Conservation (phyloP, 92 coral and sea anemone species). For the Montipora capitata region DNA sequence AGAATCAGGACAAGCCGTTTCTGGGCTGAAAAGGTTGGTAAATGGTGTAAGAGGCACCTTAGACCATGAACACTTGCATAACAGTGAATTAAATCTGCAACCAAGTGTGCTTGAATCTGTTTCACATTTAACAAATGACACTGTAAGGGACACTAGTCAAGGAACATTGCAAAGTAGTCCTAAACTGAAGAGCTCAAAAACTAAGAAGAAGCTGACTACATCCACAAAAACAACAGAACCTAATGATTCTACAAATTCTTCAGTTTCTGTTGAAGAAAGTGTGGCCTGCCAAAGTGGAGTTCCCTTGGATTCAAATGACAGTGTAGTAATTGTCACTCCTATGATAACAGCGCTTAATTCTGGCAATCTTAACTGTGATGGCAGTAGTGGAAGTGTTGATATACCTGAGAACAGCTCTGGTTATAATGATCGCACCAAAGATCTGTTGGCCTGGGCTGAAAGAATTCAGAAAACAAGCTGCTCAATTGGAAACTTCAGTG, state of each 20-base stretch:
- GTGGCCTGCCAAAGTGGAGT: conserved; percentile 2
- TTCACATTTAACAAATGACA: conserved; percentile 7
- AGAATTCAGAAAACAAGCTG: conserved; percentile 77
- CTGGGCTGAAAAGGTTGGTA: conserved; percentile 18
- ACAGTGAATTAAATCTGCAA: conserved; percentile 19
- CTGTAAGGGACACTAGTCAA: background rate
- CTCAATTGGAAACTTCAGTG: conserved; percentile 82
- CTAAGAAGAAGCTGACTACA: background rate
- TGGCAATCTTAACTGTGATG: conserved; percentile 17
- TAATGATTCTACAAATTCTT: background rate
- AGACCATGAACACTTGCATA: background rate
- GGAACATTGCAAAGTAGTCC: background rate
- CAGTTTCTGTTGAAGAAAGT: conserved; percentile 23
- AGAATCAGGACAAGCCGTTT: background rate
- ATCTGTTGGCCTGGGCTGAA: conserved; percentile 74
- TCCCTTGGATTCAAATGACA: background rate
- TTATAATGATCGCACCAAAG: conserved; percentile 68
- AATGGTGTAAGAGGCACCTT: conserved; percentile 34
- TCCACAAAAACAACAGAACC: conserved; percentile 11
- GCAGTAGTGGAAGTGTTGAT: conserved; percentile 1
- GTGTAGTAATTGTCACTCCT: conserved; percentile 17
- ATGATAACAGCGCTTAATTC: conserved; percentile 17
- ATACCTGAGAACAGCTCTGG: conserved; percentile 3
- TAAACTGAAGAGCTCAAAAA: background rate
- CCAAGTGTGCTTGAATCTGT: conserved; percentile 42